Evolutionary conservation across 1,140 invertebrate species (phyloP), one percentile per base, ranked within the genome.

Genomic region (Arion vulgaris): DNA sequence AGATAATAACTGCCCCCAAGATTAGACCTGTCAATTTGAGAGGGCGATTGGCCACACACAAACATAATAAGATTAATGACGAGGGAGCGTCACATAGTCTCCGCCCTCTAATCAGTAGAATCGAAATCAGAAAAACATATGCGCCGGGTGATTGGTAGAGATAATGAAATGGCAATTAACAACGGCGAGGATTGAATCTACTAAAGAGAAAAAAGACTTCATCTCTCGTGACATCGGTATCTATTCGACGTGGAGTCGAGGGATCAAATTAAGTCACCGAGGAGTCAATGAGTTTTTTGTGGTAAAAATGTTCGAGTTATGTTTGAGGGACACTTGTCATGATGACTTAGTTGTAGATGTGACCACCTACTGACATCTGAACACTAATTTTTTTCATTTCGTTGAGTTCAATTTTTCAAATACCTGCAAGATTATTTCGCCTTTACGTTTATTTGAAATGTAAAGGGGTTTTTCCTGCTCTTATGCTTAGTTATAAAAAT

Each of bases 61-160:
- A 69, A 72, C 74, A 71, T 78, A 78, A 83, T 83, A 72, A 66
- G 66, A 83, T 83, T 77, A 78, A 69, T 78, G 74, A 69, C 15
- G 41, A 66, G 39, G 41, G 19, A 53, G 57, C 62, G 62, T 36
- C 75, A 71, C 38, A 36, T 2, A 62, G 34, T 75, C 75, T 36
- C 38, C 81, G 81, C 81, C 81, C 74, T 5, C 34, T 66, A 83
- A 83, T 83, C 74, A 83, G 38, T 36, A 45, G 15, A 45, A 45
- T 7, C 5, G 15, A 45, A 45, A 45, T 45, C 41, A 45, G 5
- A 45, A 45, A 7, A 45, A 45, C 15, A 45, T 7, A 5, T 15
- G 5, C 5, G 53, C 53, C 9, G 7, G 53, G 41, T 45, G 53
- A 57, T 57, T 57, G 53, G 53, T n/a, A 23, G 53, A n/a, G 26